Base-by-base conservation (phyloP, 2,888 invertebrate genomes). In the Lasiommata megera region DNA sequence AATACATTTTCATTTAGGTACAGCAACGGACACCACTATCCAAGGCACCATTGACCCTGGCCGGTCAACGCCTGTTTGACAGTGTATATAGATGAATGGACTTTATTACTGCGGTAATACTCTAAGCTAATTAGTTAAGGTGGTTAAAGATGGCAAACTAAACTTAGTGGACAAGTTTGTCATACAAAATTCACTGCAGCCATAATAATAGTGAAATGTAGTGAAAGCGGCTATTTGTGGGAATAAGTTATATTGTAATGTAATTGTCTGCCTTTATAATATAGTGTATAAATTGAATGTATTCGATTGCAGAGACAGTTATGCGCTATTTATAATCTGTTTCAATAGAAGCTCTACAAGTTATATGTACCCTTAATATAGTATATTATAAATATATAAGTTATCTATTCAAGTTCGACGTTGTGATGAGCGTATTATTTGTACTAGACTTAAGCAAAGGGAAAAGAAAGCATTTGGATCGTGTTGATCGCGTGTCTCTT, bases 31-130 rank as follows among this genome's bases (percentile, higher is more conserved):
- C 84, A 87, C 65, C 82, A 88, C 70, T 90, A 89, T 71, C 79
- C 83, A 5, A 69, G 90, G 63, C 90, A 88, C 70, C 89, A 87
- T 82, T 90, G 90, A 90, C 90, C 80, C 76, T 63, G 78, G 84
- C 73, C 65, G 55, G 64, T 60, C 64, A 60, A 73, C 68, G 73
- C 65, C 66, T 67, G 66, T 65, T 67, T 70, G 58, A 65, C 67
- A 69, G 75, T 82, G 80, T 81, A 77, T 74, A 80, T 77, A 75
- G 74, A 72, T 69, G 69, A 77, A 81, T 76, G 80, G 80, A 83
- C 80, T 56, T 64, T 61, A 61, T 54, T 48, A 41, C 12, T 41
- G 7, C 8, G 41, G 18, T 31, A 52, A 57, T 62, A 58, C 40
- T 48, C 28, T 65, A 67, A 61, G 62, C 54, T 60, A 60, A 58